Evolutionary conservation across 2,113 vertebrate genomes (phyloP).

Genomic region (Tringa solitaria): DNA sequence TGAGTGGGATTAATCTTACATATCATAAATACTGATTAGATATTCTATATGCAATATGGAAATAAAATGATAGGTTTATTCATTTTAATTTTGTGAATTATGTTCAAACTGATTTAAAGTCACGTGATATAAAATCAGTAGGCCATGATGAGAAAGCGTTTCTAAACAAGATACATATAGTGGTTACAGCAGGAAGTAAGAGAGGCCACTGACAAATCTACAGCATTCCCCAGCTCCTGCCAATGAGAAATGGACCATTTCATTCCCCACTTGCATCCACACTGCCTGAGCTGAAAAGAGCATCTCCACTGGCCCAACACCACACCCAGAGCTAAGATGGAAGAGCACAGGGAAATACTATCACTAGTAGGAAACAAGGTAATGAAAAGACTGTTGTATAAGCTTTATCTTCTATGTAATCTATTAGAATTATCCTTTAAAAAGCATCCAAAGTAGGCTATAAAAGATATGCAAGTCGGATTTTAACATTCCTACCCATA

Average conservation of each 20-base stretch:
- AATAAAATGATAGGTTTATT: neutral
- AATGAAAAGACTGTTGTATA: neutral
- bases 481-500: neutral
- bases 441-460: neutral
- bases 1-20: neutral
- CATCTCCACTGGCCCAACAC: neutral
- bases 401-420: neutral
- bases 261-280: neutral
- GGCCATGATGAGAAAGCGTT: neutral
- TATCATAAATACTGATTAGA: slow-evolving; percentile 20
- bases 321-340: neutral
- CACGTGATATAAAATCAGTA: neutral
- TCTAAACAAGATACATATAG: neutral
- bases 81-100: neutral
- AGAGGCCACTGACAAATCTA: neutral
- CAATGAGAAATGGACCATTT: neutral
- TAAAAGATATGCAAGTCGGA: neutral
- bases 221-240: neutral
- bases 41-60: neutral
- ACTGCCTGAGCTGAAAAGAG: rapidly evolving
- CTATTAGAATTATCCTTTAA: neutral
- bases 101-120: neutral
- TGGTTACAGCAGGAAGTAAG: neutral
- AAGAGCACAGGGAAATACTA: neutral
- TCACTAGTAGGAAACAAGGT: neutral